Evolutionary conservation across 2,888 invertebrate genomes (phyloP), one percentile per base, ranked within the genome.

Genomic region (Papilio gigon): DNA sequence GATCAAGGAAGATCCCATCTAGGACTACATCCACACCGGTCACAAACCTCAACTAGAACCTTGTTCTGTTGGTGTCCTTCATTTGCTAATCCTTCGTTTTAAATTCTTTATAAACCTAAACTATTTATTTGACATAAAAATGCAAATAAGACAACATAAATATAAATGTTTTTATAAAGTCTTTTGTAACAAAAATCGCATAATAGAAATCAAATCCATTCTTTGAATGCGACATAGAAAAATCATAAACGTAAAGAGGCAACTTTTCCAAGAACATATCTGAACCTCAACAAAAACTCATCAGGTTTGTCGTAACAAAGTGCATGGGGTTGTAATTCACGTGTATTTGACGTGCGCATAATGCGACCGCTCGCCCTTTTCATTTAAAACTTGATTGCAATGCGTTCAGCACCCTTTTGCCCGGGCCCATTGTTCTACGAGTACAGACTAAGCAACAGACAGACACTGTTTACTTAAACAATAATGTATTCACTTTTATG

Each of bases 381-480:
- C 84, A 85, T 85, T 86, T 80, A 74, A 83, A 84, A 79, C 75
- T 81, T 81, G 81, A 86, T 87, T 85, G 77, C 78, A 73, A 73
- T 62, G 65, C 65, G 63, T 37, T 60, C 71, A 47, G 53, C 61
- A 69, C 53, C 69, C 69, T 65, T 59, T n/a, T 35, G 44, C 20
- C 12, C 20, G 44, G 11, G 22, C 12, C 61, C 61, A 69, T 69
- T 69, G 69, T 69, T 69, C 53, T 61, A 53, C 1, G 2, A 30
- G n/a, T 17, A 53, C 56, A 65, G 69, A 50, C 64, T 42, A 60
- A 35, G 2, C 17, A 14, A 14, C 14, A 25, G 0, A 4, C 25
- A 68, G 67, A 68, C 33, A 12, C 37, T 42, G 27, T 8, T 4
- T 12, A 12, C 12, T 4, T 22, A 50, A 50, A 4, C 12, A 9